Evolutionary conservation across 2,888 invertebrate genomes (phyloP), one percentile per base, ranked within the genome.

Genomic region (Cosmia pyralina): DNA sequence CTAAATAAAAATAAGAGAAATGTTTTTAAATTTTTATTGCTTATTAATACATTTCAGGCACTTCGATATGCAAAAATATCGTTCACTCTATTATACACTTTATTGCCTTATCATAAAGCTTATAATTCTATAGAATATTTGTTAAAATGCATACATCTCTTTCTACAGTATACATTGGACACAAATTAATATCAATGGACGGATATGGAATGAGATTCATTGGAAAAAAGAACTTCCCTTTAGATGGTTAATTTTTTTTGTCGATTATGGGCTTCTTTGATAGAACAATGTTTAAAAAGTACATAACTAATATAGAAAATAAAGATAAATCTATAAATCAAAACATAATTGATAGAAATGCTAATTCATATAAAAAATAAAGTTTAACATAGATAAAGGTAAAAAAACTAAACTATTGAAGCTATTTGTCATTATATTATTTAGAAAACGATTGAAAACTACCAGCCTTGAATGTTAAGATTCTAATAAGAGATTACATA

Each of bases 1-100:
- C 28, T 3, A 38, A 72, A 79, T 34, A 59, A 63, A n/a, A 48
- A n/a, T 7, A 4, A 34, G 19, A 22, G 0, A 28, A 28, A 28
- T 64, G 4, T 15, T 69, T 75, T 50, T 4, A 13, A 11, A 60
- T 19, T 46, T 82, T 82, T 86, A 82, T 83, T 86, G 69, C 72
- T 59, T 67, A 76, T 60, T 72, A 75, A 75, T 73, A 85, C 62
- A 82, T 72, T 75, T 68, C 70, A 85, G 85, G 83, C 85, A 86
- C 86, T 75, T 85, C n/a, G 46, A 79, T 79, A 76, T 81, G 75
- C 73, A 83, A 75, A 67, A 22, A 55, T 75, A 73, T 63, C 66
- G 52, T 75, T 80, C 75, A 76, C 59, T 55, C 75, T 69, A 84
- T 63, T 72, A 72, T 74, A 83, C 83, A 79, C n/a, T 66, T 69